Conservation (phyloP, 2,888 invertebrate species). For the Rhodophaea formosa region DNA sequence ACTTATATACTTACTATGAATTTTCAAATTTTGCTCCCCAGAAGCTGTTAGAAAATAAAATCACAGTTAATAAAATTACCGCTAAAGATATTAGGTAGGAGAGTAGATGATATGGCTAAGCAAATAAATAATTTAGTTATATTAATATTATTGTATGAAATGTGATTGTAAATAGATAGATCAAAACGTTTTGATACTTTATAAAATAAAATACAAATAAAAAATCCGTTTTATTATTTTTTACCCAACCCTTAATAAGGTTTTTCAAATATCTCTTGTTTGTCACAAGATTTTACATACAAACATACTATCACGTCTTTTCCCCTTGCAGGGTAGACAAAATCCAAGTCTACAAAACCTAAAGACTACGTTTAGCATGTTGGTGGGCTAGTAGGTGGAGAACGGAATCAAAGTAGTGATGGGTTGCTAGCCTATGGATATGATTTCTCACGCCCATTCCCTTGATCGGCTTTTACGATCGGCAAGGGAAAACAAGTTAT, state of each 20-base stretch:
- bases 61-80: neutral
- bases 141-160: slow-evolving; percentile 13
- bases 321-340: no score
- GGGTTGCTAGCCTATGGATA: no score
- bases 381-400: no score
- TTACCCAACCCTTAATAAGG: no score
- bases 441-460: no score
- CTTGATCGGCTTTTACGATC: no score
- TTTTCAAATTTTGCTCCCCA: neutral
- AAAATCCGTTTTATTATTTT: neutral
- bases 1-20: neutral
- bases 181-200: slow-evolving; percentile 2
- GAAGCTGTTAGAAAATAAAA: neutral
- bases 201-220: slow-evolving; percentile 21
- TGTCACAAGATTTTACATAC: slow-evolving; percentile 1
- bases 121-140: slow-evolving; percentile 12
- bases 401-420: no score
- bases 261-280: no score
- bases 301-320: no score
- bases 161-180: slow-evolving; percentile 32
- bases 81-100: neutral
- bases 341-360: no score
- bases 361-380: no score
- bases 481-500: no score
- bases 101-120: slow-evolving; percentile 1